Evolutionary conservation across 1,140 invertebrate species (phyloP).

Genomic region (Drosophila auraria): DNA sequence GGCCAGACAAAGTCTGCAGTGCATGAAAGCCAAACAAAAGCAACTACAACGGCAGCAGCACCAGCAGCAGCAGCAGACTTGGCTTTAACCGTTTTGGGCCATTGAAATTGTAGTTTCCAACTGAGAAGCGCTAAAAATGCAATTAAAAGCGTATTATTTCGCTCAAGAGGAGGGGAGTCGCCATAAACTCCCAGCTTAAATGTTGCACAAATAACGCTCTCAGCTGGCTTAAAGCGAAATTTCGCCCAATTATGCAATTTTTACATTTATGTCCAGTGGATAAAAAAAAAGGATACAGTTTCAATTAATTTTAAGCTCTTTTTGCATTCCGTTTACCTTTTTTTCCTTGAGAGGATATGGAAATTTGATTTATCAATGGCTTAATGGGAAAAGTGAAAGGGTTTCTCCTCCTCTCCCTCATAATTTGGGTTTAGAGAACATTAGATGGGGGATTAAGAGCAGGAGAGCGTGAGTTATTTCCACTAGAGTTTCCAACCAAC

Average conservation of each 20-base stretch:
- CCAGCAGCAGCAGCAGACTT: conserved; percentile 4
- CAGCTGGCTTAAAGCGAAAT: conserved; percentile 52
- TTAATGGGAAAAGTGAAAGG: conserved; percentile 45
- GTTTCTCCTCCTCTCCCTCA: conserved; percentile 45
- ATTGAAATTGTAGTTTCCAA: conserved; percentile 39
- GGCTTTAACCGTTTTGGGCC: conserved; percentile 53
- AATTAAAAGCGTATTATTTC: conserved; percentile 66
- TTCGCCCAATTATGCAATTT: conserved; percentile 67
- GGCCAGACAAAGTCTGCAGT: conserved; percentile 50
- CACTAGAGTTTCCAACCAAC: conserved; percentile 24
- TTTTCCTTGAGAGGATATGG: conserved; percentile 6
- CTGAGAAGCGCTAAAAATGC: conserved; percentile 55
- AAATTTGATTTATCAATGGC: conserved; percentile 57
- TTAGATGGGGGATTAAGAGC: conserved; percentile 30
- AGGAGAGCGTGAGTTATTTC: conserved; percentile 42
- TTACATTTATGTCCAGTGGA: conserved; percentile 37
- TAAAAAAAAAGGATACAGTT: conserved; percentile 50
- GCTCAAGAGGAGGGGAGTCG: neutral
- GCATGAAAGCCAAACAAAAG: conserved; percentile 34
- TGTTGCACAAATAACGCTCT: conserved; percentile 59
- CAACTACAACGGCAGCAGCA: neutral
- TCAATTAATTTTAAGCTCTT: conserved; percentile 79
- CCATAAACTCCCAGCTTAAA: conserved; percentile 45
- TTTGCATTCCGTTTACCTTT: conserved; percentile 39
- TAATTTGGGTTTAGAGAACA: conserved; percentile 56